phyloP scores from a whole-genome alignment of 2,113 vertebrate species.

The Toxotes jaculatrix region DNA sequence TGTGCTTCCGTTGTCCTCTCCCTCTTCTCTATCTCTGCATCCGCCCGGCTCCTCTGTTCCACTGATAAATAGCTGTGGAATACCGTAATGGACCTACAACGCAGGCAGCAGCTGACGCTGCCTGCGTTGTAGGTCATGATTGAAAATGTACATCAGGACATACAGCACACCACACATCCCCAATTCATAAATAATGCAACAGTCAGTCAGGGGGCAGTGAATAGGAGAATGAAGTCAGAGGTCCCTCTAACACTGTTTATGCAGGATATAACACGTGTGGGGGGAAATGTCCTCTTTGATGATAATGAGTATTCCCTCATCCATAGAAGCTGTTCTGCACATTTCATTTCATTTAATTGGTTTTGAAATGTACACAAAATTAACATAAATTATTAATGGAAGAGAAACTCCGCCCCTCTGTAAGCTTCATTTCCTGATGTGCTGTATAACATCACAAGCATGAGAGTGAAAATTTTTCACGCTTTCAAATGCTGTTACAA shows the following conservation, averaged over 20 bases:
- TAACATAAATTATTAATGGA: conserved; percentile 34
- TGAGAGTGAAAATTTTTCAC: neutral
- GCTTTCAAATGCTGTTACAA: too few relatives aligned
- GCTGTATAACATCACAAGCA: neutral
- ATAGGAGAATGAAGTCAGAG: neutral
- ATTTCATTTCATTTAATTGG: neutral
- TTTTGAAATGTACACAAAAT: conserved; percentile 21
- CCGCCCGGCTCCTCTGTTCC: conserved; percentile 51
- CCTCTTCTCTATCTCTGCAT: conserved; percentile 66
- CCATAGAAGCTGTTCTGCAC: neutral
- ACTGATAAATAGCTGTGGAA: conserved; percentile 46
- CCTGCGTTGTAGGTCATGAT: too few relatives aligned
- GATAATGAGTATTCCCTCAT: neutral
- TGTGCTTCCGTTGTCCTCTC: conserved; percentile 50
- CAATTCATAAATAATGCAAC: conserved; percentile 61
- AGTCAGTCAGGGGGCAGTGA: conserved; percentile 28
- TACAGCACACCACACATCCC: conserved; percentile 21
- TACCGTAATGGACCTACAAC: conserved; percentile 70
- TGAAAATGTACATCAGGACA: conserved; percentile 32
- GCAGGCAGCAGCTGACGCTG: conserved; percentile 37
- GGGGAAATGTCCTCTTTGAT: conserved; percentile 9
- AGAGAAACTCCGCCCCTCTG: neutral
- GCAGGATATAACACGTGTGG: neutral
- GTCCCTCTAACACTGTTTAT: conserved; percentile 15
- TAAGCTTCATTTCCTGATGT: neutral